A percentile compares a stretch with the other conserved stretches of the same genome.
phyloP scores from a whole-genome alignment of 2,888 invertebrate species.

The Oscheius sp. region DNA sequence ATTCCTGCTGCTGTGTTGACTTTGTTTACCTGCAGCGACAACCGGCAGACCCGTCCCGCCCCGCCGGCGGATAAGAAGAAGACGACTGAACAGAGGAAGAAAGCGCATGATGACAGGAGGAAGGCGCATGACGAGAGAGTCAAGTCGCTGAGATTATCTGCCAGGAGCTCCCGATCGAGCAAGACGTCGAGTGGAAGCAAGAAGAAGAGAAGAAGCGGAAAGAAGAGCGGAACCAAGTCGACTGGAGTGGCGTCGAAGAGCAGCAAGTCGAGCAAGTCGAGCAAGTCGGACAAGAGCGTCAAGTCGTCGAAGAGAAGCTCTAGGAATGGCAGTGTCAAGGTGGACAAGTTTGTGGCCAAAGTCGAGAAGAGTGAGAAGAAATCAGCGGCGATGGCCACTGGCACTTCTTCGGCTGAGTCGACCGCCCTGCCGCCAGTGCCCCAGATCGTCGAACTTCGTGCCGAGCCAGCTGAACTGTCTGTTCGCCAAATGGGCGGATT shows the following conservation, averaged over 20 bases:
- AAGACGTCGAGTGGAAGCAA: not conserved
- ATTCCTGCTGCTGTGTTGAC: not conserved
- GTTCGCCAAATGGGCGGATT: conserved; percentile 18
- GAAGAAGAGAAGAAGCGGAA: not conserved
- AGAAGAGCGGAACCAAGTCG: not conserved
- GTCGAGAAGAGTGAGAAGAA: not conserved
- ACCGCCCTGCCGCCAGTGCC: not conserved
- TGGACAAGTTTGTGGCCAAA: not conserved
- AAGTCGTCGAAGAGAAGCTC: conserved; percentile 1
- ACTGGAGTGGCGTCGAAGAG: not conserved
- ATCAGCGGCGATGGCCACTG: not conserved
- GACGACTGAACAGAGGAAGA: no score
- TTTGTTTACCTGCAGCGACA: not conserved
- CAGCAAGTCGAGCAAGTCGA: not conserved
- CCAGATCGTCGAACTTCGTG: not conserved
- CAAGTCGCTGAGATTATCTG: no score
- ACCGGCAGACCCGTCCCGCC: no score
- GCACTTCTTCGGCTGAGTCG: not conserved
- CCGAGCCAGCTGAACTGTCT: conserved; percentile 24
- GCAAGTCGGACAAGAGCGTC: no score
- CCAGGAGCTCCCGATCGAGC: not conserved
- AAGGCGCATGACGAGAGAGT: no score
- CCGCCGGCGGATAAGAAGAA: no score
- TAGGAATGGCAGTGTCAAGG: not conserved
- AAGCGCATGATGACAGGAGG: no score